Evolutionary conservation across 2,888 invertebrate genomes (phyloP), one percentile per base, ranked within the genome.

Genomic region (Caenorhabditis macrosperma): DNA sequence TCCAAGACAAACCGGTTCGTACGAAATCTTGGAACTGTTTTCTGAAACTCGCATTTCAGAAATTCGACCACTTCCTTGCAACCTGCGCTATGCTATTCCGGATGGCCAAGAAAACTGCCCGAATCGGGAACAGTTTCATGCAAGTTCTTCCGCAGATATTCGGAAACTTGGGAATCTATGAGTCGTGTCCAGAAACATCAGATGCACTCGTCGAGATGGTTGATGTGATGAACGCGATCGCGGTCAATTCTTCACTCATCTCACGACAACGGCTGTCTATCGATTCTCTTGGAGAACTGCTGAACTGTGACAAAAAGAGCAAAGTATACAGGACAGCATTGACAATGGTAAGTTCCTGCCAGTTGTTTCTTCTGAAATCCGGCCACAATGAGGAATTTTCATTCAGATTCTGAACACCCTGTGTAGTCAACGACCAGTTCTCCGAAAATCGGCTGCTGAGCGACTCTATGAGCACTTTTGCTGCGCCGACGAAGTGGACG

Each of bases 381-480:
- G 15, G 15, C 15, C 38, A 3, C 38, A 12, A 2, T 9, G 10
- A 20, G 28, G 44, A 44, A 30, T 22, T 33, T 10, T 74, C 1
- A 15, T 87, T 68, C 68, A 88, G 88, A 71, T 87, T 17, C 67
- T 88, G 10, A 78, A 78, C 0, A 55, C 78, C n/a, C 77, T 89
- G 9, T 60, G 60, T 12, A 84, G 85, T 22, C 72, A 74, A 17
- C 74, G 83, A 22, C 84, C 86, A 7, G 79, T 82, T 7, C 59
- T 89, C 12, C 68, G 89, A 12, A 79, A 86, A 44, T 55, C 71
- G 22, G 85, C 88, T 0, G 89, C 89, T 22, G 87, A 89, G 24
- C 74, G 83, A 35, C 71, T 90, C 5, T 86, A 88, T 52, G 88
- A 90, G 44, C 85, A 86, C 28, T 66, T 90, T 10, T 85, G 85